Evolutionary conservation across 2,113 vertebrate genomes (phyloP).

Genomic region (Notothenia rossii): DNA sequence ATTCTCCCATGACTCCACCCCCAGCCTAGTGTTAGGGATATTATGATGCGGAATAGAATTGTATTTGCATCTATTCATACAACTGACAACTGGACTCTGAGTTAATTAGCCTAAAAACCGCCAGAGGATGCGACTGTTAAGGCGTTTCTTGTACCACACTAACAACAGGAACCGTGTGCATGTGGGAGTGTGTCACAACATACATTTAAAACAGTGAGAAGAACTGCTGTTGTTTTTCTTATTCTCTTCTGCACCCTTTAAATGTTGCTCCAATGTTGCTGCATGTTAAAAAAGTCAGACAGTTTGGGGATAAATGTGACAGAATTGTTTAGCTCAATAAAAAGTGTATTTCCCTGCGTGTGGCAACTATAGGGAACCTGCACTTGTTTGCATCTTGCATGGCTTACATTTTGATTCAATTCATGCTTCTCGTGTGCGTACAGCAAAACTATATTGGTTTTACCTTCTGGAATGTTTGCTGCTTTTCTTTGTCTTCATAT

Average conservation of each 20-base stretch:
- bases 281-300: background rate
- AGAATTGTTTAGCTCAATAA: background rate
- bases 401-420: background rate
- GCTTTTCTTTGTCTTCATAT: background rate
- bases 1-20: slow-evolving; percentile 13
- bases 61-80: background rate
- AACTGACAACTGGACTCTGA: slow-evolving; percentile 20
- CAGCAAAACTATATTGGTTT: too few relatives aligned
- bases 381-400: background rate
- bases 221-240: background rate
- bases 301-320: background rate
- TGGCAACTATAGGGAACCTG: background rate
- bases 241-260: background rate
- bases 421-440: too few relatives aligned
- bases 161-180: background rate
- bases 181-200: background rate
- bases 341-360: background rate
- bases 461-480: background rate
- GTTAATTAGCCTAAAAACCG: slow-evolving; percentile 37
- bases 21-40: background rate
- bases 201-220: background rate
- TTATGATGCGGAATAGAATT: background rate
- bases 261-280: background rate
- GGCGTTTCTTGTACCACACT: background rate
- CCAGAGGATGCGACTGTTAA: slow-evolving; percentile 2